Conservation (phyloP, 2,797 vertebrate species). For the Myoxocephalus aenaeus region DNA sequence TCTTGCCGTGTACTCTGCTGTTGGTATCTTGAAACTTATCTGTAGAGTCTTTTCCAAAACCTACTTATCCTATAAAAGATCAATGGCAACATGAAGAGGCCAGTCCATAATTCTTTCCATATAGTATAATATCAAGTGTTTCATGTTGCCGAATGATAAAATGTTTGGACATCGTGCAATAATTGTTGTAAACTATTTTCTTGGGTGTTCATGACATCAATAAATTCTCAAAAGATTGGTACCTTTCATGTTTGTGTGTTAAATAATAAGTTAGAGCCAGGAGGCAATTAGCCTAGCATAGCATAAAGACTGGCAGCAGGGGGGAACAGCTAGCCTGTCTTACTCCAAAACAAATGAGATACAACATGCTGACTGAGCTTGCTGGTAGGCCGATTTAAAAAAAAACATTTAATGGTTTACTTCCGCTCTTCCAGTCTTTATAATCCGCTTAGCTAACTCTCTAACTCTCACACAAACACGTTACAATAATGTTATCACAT, state of each 20-base stretch:
- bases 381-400: not conserved
- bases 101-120: not conserved
- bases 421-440: not conserved
- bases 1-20: slow-evolving; percentile 2
- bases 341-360: not conserved
- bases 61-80: not conserved
- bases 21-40: slow-evolving; percentile 30
- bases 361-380: not conserved
- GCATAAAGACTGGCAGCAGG: not conserved
- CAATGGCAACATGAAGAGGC: not conserved
- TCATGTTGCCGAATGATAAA: not conserved
- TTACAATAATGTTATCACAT: not conserved
- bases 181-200: not conserved
- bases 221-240: not conserved
- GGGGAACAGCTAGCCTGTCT: not conserved
- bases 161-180: not conserved
- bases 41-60: slow-evolving; percentile 13
- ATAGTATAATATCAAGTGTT: not conserved
- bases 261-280: not conserved
- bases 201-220: not conserved
- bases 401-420: not conserved
- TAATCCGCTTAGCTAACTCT: not conserved
- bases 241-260: not conserved
- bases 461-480: not conserved
- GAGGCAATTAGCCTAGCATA: not conserved